phyloP scores from a whole-genome alignment of 1,140 invertebrate species.

The Pseudomyrmex sp. region DNA sequence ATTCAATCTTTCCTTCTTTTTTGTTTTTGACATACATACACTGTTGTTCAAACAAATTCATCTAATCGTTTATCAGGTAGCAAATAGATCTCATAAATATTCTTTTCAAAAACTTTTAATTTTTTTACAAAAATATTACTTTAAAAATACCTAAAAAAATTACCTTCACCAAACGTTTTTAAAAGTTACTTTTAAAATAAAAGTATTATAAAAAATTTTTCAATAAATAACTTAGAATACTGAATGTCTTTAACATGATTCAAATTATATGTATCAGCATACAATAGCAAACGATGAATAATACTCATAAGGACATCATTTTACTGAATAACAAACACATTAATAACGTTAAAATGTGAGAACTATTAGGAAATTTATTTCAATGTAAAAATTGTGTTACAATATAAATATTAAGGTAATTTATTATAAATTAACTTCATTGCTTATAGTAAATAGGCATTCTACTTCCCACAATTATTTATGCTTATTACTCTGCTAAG shows the following conservation, averaged over 20 bases:
- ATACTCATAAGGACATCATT: conserved; percentile 5
- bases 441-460: conserved; percentile 72
- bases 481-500: too few relatives aligned
- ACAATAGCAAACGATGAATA: too few relatives aligned
- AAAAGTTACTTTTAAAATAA: too few relatives aligned
- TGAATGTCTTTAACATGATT: conserved; percentile 8
- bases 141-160: too few relatives aligned
- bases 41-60: conserved; percentile 57
- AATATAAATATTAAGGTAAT: conserved; percentile 71
- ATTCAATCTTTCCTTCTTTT: conserved; percentile 39
- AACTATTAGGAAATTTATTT: conserved; percentile 76
- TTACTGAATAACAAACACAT: conserved; percentile 67
- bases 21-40: conserved; percentile 50
- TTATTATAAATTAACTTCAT: conserved; percentile 65
- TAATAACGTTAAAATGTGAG: conserved; percentile 73
- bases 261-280: conserved; percentile 9
- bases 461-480: conserved; percentile 65
- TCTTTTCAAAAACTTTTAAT: conserved; percentile 3
- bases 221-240: neutral
- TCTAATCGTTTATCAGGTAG: conserved; percentile 16
- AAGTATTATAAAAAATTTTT: neutral
- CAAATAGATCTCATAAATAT: conserved; percentile 73
- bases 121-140: neutral
- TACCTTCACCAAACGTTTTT: too few relatives aligned
- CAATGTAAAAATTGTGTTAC: conserved; percentile 72